Evolutionary conservation across 1,140 invertebrate species (phyloP), one percentile per base, ranked within the genome.

Genomic region (Drosophila auraria): DNA sequence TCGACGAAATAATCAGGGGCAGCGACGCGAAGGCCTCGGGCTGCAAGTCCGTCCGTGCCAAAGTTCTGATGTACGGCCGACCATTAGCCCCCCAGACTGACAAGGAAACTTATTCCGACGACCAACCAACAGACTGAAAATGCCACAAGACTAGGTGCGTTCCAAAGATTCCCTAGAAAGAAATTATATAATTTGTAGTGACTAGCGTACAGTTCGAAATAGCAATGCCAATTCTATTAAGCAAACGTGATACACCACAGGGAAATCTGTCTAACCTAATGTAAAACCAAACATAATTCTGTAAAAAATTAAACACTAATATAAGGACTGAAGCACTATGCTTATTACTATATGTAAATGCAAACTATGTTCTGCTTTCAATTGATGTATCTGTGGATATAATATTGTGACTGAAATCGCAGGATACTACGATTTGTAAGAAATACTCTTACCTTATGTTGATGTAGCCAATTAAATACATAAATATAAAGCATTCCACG

Each of bases 11-110:
- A 23, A 38, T 56, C 7, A 56, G 23, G 20, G 33, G 53, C 53
- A 56, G 33, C 5, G 53, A 56, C 53, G 33, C 33, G 17, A 38
- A 14, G 33, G 53, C 8, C 14, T 56, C 53, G 5, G 53, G 53
- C 20, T 56, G 53, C 33, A 56, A 56, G 33, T 6, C 53, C 33
- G 33, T 56, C 33, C 53, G 33, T 23, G 53, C 53, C 15, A 56
- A 56, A 36, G 53, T 56, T 23, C 8, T 56, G 20, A 9, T 56
- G 20, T 56, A 23, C 20, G 53, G 53, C 23, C 33, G 38, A 11
- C 33, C 20, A 20, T 2, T 38, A 23, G 7, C 1, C 33, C 33
- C 33, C 33, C 53, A 11, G 12, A 56, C 20, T 38, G 36, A 23
- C 33, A 36, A 38, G 20, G 5, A 38, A 40, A 7, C 4, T 23